Percentiles rank a stretch among this genome's conserved stretches.
phyloP scores from a whole-genome alignment of 2,113 vertebrate genomes.

The Sakesphorus luctuosus region DNA sequence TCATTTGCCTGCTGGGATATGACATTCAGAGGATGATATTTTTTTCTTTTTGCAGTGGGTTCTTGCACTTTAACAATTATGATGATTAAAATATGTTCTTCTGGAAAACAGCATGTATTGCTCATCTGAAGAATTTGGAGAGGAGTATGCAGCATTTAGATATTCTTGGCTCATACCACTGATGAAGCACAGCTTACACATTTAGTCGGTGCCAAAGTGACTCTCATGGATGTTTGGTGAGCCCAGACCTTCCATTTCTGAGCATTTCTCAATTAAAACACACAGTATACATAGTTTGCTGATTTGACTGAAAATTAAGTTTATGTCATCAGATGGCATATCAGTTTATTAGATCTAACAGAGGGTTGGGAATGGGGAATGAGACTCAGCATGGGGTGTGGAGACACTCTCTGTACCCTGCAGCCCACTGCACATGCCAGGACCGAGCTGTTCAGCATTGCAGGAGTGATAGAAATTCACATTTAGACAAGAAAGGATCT shows the following conservation, averaged over 20 bases:
- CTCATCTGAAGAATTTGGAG: neutral
- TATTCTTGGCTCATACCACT: neutral
- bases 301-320: neutral
- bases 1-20: constrained; percentile 7
- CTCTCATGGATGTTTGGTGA: neutral
- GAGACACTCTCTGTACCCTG: neutral
- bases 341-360: neutral
- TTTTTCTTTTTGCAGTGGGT: neutral
- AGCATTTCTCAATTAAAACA: neutral
- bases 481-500: neutral
- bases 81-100: neutral
- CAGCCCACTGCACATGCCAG: accelerated
- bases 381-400: neutral
- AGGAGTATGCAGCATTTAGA: neutral
- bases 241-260: neutral
- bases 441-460: accelerated
- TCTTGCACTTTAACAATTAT: neutral
- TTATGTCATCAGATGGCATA: neutral
- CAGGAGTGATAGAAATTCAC: neutral
- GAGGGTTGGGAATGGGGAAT: neutral
- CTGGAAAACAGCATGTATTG: neutral
- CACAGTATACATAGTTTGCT: neutral
- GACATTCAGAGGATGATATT: neutral
- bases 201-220: neutral
- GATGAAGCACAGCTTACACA: neutral